Base-by-base conservation (phyloP, 1,140 invertebrate genomes). In the Meloidogyne floridensis region DNA sequence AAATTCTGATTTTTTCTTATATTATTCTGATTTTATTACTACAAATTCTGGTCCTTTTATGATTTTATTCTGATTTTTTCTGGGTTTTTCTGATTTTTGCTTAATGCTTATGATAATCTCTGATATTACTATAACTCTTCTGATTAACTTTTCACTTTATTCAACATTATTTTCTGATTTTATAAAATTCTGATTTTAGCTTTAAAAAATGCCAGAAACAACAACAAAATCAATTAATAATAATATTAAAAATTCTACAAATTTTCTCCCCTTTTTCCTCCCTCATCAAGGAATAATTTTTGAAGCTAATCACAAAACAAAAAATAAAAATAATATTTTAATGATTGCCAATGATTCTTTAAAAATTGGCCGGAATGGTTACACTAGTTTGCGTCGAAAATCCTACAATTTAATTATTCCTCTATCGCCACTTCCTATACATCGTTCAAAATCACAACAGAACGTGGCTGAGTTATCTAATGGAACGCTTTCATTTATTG, bases 271-370 rank as follows among this genome's bases (percentile, higher is more conserved):
- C 6, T 65, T 65, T 15, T 65, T 65, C n/a, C 15, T 65, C n/a
- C 59, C 59, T n/a, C 59, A 65, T n/a, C 59, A 65, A 65, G 59
- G 59, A 65, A 13, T 6, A n/a, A n/a, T 65, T n/a, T 65, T 65
- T 65, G 59, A 65, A n/a, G n/a, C n/a, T 65, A 65, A 32, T 32
- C 32, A 32, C 32, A 32, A 65, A 65, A 15, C 59, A 65, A 65
- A 65, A 65, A 65, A 65, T 18, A 65, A 65, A n/a, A 65, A 65
- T 65, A 65, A 65, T 65, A n/a, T 65, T 65, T 65, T 65, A 65
- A 65, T 65, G 59, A 15, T 65, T n/a, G 7, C 15, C n/a, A 65
- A 65, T 65, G 59, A 65, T n/a, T 65, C 59, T 65, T 65, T 65
- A 65, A 65, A 65, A 65, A 65, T 65, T n/a, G 59, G 15, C 1